Evolutionary conservation across 2,888 invertebrate species (phyloP).

Genomic region (Anthoptus insignis): DNA sequence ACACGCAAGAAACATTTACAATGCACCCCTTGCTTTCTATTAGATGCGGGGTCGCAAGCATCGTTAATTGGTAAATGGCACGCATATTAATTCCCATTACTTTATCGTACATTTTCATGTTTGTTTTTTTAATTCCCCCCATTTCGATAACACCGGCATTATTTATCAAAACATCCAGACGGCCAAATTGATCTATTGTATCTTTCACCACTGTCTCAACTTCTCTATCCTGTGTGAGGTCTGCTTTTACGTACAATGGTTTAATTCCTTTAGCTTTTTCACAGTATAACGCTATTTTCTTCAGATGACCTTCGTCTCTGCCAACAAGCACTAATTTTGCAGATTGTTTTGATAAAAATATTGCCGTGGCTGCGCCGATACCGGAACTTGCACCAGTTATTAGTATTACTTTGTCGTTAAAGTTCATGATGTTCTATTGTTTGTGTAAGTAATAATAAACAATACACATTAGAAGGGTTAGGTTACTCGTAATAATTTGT

Average conservation of each 20-base stretch:
- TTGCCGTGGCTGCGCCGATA: conserved; percentile 91
- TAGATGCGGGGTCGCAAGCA: conserved; percentile 94
- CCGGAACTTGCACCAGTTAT: conserved; percentile 92
- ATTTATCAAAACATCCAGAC: conserved; percentile 93
- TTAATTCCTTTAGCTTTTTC: conserved; percentile 86
- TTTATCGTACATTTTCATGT: conserved; percentile 93
- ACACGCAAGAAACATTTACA: conserved; percentile 97
- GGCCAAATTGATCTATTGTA: conserved; percentile 90
- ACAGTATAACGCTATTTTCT: conserved; percentile 73
- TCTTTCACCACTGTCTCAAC: conserved; percentile 89
- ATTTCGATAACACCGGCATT: conserved; percentile 94
- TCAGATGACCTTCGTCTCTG: conserved; percentile 70
- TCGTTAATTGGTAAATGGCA: conserved; percentile 93
- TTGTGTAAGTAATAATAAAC: neutral
- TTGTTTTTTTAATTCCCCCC: conserved; percentile 94
- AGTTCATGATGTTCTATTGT: conserved; percentile 75
- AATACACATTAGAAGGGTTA: no score
- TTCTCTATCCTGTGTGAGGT: conserved; percentile 90
- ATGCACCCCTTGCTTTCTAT: conserved; percentile 93
- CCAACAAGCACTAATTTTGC: conserved; percentile 89
- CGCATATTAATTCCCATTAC: conserved; percentile 96
- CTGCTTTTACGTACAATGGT: conserved; percentile 87
- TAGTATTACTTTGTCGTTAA: conserved; percentile 87
- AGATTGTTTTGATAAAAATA: conserved; percentile 89
- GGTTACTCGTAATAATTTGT: no score